Evolutionary conservation across 2,888 invertebrate species (phyloP).

Genomic region (Plebejus melissa): DNA sequence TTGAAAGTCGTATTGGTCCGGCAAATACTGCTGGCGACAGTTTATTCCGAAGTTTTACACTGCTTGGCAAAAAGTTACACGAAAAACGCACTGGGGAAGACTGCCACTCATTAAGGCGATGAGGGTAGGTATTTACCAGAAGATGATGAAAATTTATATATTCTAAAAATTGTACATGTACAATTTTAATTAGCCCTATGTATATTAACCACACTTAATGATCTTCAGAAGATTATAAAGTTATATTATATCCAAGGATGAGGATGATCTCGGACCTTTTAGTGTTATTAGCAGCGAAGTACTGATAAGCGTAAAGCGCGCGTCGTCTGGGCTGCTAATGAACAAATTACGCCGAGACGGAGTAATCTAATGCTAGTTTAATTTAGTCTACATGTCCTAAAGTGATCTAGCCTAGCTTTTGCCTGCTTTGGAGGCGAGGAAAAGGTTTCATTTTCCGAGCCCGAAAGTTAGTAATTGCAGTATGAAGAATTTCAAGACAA

Average conservation of each 20-base stretch:
- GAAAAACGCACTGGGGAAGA: too few species aligned
- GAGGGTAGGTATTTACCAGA: too few species aligned
- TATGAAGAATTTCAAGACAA: background rate
- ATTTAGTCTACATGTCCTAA: background rate
- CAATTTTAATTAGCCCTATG: too few species aligned
- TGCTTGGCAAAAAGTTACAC: too few species aligned
- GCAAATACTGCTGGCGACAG: too few species aligned
- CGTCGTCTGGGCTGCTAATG: constrained; percentile 16
- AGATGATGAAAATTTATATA: too few species aligned
- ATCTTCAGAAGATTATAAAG: background rate
- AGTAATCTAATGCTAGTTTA: constrained; percentile 2
- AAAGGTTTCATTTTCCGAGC: background rate
- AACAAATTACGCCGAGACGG: constrained; percentile 4
- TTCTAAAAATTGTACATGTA: too few species aligned
- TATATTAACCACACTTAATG: too few species aligned
- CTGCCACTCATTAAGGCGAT: too few species aligned
- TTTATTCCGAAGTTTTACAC: too few species aligned
- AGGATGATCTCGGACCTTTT: background rate
- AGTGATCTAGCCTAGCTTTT: background rate
- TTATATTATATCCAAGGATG: background rate
- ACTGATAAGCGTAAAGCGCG: background rate
- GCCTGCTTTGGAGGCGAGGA: background rate
- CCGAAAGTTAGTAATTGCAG: background rate
- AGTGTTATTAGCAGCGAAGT: constrained; percentile 1
- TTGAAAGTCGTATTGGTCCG: too few species aligned